Percentiles rank a stretch among this genome's conserved stretches.
These are phyloP conservation scores for Romanogobio albipinnatus DNA, from an alignment of 2,113 vertebrate genomes.

Conservation along the genomic window DNA sequence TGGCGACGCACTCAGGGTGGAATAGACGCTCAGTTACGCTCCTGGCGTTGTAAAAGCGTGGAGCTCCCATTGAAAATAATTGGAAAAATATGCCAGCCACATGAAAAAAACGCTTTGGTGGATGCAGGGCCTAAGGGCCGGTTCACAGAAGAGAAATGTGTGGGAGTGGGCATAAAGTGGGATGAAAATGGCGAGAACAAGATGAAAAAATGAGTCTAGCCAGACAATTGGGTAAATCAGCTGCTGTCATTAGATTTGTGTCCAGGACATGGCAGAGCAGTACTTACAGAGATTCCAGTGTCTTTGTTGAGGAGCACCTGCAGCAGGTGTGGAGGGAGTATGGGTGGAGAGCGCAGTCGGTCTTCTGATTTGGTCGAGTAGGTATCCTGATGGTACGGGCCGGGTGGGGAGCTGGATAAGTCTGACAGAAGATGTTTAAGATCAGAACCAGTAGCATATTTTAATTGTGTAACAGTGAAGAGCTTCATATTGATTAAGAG, in stretches of 20 bases:
- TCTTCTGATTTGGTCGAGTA: slow-evolving; percentile 87
- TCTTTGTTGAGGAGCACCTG: slow-evolving; percentile 99
- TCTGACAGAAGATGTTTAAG: slow-evolving; percentile 73
- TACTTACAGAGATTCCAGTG: slow-evolving; percentile 93
- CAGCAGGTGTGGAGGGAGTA: slow-evolving; percentile 92
- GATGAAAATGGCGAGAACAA: background rate
- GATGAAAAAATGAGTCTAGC: background rate
- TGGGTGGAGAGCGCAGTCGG: slow-evolving; percentile 87
- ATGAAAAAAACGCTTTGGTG: no score
- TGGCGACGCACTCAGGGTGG: no score
- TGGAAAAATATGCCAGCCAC: no score
- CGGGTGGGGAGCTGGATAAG: slow-evolving; percentile 93
- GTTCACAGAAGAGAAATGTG: no score
- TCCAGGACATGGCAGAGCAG: background rate
- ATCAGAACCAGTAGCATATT: background rate
- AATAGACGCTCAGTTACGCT: no score
- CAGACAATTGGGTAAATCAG: background rate
- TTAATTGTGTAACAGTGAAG: background rate
- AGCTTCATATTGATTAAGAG: background rate
- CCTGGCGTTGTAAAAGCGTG: no score
- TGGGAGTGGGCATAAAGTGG: background rate
- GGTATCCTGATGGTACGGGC: slow-evolving; percentile 92
- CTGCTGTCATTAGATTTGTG: background rate
- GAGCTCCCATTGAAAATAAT: no score
- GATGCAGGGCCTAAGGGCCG: no score